Evolutionary conservation across 2,888 invertebrate species (phyloP).

Genomic region (Ophioninae sp.): DNA sequence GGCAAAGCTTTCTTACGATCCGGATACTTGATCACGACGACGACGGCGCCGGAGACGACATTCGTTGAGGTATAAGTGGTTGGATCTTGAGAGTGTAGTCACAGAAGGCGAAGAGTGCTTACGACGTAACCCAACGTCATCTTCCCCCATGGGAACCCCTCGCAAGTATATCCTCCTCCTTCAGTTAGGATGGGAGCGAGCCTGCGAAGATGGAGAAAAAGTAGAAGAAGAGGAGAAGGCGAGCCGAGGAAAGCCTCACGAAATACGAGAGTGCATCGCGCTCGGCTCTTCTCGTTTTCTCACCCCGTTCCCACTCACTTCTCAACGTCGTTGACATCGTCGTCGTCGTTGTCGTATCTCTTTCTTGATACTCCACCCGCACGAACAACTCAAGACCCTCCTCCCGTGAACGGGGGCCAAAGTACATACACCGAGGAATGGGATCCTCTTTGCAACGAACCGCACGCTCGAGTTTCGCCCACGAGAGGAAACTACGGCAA

Average conservation of each 20-base stretch:
- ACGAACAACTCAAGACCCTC: slow-evolving; percentile 58
- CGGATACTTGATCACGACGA: slow-evolving; percentile 31
- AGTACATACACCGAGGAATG: slow-evolving; percentile 21
- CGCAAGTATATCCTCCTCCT: slow-evolving; percentile 63
- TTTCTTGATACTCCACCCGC: slow-evolving; percentile 56
- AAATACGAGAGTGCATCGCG: slow-evolving; percentile 40
- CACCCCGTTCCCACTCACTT: slow-evolving; percentile 40
- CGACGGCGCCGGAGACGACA: slow-evolving; percentile 43
- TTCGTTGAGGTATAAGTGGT: slow-evolving; percentile 68
- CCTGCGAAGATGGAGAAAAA: slow-evolving; percentile 34
- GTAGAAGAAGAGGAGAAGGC: slow-evolving; percentile 23
- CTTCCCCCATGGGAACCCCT: slow-evolving; percentile 62
- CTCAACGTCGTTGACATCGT: slow-evolving; percentile 48
- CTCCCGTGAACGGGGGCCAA: slow-evolving; percentile 32
- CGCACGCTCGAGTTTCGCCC: slow-evolving; percentile 58
- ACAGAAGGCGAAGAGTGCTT: slow-evolving; percentile 77
- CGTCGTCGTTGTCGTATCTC: slow-evolving; percentile 47
- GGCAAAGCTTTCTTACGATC: slow-evolving; percentile 11
- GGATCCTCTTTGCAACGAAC: slow-evolving; percentile 61
- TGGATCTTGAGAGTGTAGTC: slow-evolving; percentile 77
- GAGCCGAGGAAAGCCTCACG: slow-evolving; percentile 66
- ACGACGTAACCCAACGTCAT: slow-evolving; percentile 72
- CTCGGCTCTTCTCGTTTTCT: slow-evolving; percentile 47
- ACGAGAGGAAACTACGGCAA: slow-evolving; percentile 68
- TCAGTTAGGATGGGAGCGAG: slow-evolving; percentile 38